Evolutionary conservation across 2,888 invertebrate species (phyloP), one percentile per base, ranked within the genome.

Genomic region (Auanema freiburgensis): DNA sequence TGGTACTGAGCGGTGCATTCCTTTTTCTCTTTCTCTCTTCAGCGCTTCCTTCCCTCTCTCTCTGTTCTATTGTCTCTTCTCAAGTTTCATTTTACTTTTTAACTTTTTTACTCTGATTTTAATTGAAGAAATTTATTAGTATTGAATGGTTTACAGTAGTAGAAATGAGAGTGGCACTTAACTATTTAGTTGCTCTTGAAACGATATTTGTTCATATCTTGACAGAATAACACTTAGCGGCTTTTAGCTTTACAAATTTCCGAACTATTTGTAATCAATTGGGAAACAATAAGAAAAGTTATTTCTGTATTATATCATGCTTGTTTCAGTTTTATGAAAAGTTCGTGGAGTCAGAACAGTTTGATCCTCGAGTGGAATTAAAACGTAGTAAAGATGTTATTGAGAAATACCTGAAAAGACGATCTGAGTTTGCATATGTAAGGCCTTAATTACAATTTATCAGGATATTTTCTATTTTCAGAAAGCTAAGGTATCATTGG

Each of bases 401-500:
- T n/a, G 80, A 82, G 66, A 69, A 74, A 23, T 83, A 82, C 59
- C 56, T 82, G 46, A 59, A 71, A 44, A 72, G 73, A 44, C 61
- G 82, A 33, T 71, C 79, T 6, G 75, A 80, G 54, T 75, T 80
- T 64, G 81, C 81, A 10, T 81, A 73, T 72, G 79, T 79, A 25
- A 63, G 75, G 61, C 12, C 10, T 23, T n/a, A 11, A 52, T 23
- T n/a, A 21, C 23, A n/a, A 52, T 52, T 0, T 8, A n/a, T 23
- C n/a, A 23, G n/a, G 12, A 12, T n/a, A 12, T 12, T 40, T 44
- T 12, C 40, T 18, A 10, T 50, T 66, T 74, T 57, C 58, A 78
- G 78, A 75, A 79, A 51, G 82, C 82, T 5, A 82, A 82, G 67
- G 62, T 78, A 18, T 79, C 79, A 4, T 52, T 82, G 59, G 80